Evolutionary conservation across 2,888 invertebrate species (phyloP), one percentile per base, ranked within the genome.

Genomic region (Andrena hattorfiana): DNA sequence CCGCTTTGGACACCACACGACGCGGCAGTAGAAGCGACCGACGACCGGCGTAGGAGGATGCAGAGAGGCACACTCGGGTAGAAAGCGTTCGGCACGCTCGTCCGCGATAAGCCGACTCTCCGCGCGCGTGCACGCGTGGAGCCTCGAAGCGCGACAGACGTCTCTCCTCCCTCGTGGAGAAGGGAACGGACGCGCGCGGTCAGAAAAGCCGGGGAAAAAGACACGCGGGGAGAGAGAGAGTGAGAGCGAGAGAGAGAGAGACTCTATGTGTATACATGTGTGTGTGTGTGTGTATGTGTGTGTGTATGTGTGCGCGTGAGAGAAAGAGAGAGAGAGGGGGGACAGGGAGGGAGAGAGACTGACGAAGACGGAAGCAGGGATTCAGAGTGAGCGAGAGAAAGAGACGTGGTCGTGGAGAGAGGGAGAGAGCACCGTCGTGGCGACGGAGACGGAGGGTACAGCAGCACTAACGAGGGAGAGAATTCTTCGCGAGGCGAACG

Each of bases 41-140:
- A 30, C 48, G 48, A 64, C 66, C 70, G 75, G 68, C 66, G 80
- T 72, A 71, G 81, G 77, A 77, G 80, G 81, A 85, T 79, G 75
- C 75, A 79, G 74, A 81, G 73, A 70, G 42, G 35, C 59, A 42
- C 42, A 79, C 76, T 80, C 72, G 69, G 81, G 73, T 72, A 79
- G 68, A 78, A 77, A 83, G 74, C 82, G 83, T 83, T 80, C 77
- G 76, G 66, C 87, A 76, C 86, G 63, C 84, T 82, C 85, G 85
- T 77, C 64, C 83, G 86, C 77, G 87, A 87, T 84, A 87, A 86
- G 85, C 80, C 77, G 76, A 86, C 84, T 84, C 84, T 85, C 86
- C 83, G 88, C 87, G 88, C 87, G 79, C 84, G 83, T 84, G 84
- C 85, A 87, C 86, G 83, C 81, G 83, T 82, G 76, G 80, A 83